phyloP scores from a whole-genome alignment of 2,888 invertebrate genomes.

The Andrena chrysosceles region DNA sequence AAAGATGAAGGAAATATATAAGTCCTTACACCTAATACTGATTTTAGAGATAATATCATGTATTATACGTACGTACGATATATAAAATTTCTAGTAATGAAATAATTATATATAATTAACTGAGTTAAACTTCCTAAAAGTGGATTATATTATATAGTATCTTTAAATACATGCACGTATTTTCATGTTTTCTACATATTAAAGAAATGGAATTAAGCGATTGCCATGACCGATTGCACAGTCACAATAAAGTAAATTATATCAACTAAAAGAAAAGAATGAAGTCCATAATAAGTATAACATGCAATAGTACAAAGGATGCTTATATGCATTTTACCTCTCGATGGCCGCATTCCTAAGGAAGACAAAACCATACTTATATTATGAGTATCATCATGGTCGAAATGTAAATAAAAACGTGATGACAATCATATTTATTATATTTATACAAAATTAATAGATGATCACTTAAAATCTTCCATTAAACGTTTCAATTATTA shows the following conservation, averaged over 20 bases:
- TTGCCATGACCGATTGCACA: constrained; percentile 21
- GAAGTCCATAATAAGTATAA: constrained; percentile 68
- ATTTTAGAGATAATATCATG: background rate
- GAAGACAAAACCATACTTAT: constrained; percentile 83
- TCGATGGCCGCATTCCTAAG: constrained; percentile 86
- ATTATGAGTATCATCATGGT: constrained; percentile 66
- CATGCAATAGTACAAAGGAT: constrained; percentile 68
- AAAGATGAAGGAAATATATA: constrained; percentile 1
- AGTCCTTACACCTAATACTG: background rate
- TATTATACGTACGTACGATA: background rate
- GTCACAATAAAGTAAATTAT: constrained; percentile 40
- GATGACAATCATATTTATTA: constrained; percentile 17
- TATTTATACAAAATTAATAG: constrained; percentile 7
- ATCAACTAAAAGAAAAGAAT: constrained; percentile 63
- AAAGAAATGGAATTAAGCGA: constrained; percentile 10
- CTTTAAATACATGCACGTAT: constrained; percentile 41
- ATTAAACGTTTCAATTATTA: background rate
- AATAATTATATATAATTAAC: constrained; percentile 3
- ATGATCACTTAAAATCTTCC: background rate
- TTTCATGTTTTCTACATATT: constrained; percentile 26
- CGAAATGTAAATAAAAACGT: constrained; percentile 38
- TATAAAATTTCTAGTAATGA: background rate
- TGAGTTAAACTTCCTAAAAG: background rate
- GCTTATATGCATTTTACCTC: constrained; percentile 84
- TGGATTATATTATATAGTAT: constrained; percentile 12